Conservation (phyloP, 1,140 invertebrate genomes). For the Mesaphorura yosii region DNA sequence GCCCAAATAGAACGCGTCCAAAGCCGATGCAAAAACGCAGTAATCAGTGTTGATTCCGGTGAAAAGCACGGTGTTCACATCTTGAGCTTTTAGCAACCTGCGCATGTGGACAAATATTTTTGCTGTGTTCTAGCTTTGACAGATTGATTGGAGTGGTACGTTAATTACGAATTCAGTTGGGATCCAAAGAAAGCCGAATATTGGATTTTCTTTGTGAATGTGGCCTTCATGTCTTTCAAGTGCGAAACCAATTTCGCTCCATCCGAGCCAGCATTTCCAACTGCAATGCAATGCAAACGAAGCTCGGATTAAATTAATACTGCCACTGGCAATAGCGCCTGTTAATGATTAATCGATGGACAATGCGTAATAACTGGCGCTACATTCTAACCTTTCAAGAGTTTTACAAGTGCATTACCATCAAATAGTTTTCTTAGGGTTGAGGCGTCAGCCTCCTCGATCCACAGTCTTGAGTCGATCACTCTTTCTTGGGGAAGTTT, state of each 20-base stretch:
- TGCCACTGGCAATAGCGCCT: background rate
- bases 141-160: no score
- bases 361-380: background rate
- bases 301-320: background rate
- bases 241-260: background rate
- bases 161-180: background rate
- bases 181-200: slow-evolving; percentile 4
- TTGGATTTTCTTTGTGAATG: slow-evolving; percentile 10
- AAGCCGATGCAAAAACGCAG: slow-evolving; percentile 3
- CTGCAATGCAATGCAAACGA: background rate
- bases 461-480: slow-evolving; percentile 5
- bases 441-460: background rate
- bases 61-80: background rate
- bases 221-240: background rate
- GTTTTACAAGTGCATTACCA: background rate
- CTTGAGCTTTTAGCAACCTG: background rate
- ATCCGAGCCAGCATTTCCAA: background rate
- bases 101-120: no score
- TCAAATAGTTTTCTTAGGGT: background rate
- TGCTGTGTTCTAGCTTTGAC: no score
- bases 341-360: background rate
- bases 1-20: slow-evolving; percentile 4
- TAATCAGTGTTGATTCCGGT: slow-evolving; percentile 7
- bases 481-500: background rate
- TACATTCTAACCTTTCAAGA: background rate